Evolutionary conservation across 30 jellyfish, hydroid and myxozoan genomes (phyloP), one percentile per base, ranked within the genome.

Genomic region (Hydractinia symbiolongicarpus): DNA sequence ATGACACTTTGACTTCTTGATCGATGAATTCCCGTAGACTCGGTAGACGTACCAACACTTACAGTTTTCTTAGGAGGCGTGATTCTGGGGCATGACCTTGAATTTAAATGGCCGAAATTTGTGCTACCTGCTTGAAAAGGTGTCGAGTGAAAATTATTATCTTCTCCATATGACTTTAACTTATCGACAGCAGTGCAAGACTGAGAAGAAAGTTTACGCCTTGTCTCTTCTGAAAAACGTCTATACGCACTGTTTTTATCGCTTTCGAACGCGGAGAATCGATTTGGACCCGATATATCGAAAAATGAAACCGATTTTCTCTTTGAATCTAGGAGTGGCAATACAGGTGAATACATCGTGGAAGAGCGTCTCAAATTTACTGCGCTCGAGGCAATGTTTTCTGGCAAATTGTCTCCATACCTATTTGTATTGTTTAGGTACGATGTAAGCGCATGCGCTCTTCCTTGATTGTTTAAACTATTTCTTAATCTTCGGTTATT

Each of bases 271-370:
- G 19, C 16, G 51, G 61, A 66, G 6, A 13, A 50, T 50, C 66
- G 76, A 50, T 55, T 55, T 17, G 20, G 50, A 53, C 66, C 68
- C 4, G 83, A 74, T 5, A 74, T 49, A 20, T 74, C 83, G 54
- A 50, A 50, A 50, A 74, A 74, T 11, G 83, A 74, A 17, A 74
- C 83, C 40, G 83, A 74, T 49, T 74, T 74, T 16, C 66, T 50
- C 20, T 55, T 74, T 50, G 21, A 66, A 50, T 55, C 83, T 74
- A 55, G 40, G 10, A 9, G 51, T 5, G 66, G 70, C 40, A 74
- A 13, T 66, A 50, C 15, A 5, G 51, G 61, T 49, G 9, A 44
- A 7, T 7, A 21, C n/a, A 67, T 74, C 6, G n/a, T 58, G 0
- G 14, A 16, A 5, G 50, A 16, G 72, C 20, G 51, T 13, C 13